These are phyloP conservation scores for Vulpes vulpes DNA, from an alignment of 2,113 vertebrate species.

Conservation along the genomic window DNA sequence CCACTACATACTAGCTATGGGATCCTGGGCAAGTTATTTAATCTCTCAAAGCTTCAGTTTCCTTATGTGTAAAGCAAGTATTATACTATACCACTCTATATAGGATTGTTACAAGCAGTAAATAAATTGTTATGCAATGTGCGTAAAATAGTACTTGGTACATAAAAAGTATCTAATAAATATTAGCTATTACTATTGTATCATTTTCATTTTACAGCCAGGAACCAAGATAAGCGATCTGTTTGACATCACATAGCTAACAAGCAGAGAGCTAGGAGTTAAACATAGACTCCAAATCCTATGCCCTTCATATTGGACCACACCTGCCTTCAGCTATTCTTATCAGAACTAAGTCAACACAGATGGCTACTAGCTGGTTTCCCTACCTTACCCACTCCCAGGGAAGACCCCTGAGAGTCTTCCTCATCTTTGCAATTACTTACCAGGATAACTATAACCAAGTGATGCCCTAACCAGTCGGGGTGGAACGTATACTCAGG, in stretches of 20 bases:
- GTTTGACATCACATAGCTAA: not conserved
- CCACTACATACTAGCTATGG: not conserved
- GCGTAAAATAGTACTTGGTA: not conserved
- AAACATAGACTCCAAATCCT: not conserved
- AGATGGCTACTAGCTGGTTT: not conserved
- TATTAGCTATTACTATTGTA: not conserved
- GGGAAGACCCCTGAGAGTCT: not conserved
- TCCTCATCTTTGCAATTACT: not conserved
- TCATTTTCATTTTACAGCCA: slow-evolving; percentile 1
- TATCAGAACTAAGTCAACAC: not conserved
- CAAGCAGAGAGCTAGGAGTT: not conserved
- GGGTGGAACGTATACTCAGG: not conserved
- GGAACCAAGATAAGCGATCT: not conserved
- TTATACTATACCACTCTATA: not conserved
- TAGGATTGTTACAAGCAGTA: not conserved
- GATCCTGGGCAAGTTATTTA: not conserved
- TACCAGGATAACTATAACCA: not conserved
- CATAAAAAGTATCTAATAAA: not conserved
- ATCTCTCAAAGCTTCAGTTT: not conserved
- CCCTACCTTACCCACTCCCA: not conserved
- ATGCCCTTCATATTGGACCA: not conserved
- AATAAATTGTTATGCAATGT: not conserved
- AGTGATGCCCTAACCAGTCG: not conserved
- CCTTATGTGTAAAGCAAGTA: not conserved
- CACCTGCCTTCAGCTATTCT: not conserved